Conservation (phyloP, 1,140 invertebrate genomes). For the Trichoplusia ni region DNA sequence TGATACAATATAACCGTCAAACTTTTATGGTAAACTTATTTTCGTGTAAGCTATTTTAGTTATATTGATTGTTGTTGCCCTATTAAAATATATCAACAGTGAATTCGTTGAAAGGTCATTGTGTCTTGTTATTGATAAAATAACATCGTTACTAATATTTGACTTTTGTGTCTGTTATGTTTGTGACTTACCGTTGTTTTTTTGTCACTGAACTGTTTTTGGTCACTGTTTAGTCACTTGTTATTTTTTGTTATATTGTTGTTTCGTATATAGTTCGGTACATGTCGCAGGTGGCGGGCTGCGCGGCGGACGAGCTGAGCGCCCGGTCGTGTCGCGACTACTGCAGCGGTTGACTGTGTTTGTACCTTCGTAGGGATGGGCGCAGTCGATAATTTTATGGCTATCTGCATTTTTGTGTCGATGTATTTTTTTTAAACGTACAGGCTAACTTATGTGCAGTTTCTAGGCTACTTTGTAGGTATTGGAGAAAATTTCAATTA, state of each 20-base stretch:
- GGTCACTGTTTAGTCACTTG: conserved; percentile 20
- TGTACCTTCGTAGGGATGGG: conserved; percentile 15
- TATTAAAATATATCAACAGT: neutral
- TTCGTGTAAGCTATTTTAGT: neutral
- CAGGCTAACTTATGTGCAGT: neutral
- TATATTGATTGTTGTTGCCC: neutral
- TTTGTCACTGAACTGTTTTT: neutral
- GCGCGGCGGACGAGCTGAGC: neutral
- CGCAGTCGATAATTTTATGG: conserved; percentile 6
- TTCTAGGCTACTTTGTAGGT: too few species aligned
- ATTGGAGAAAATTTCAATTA: too few species aligned
- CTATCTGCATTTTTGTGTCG: neutral
- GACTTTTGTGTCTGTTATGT: neutral
- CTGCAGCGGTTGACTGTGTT: conserved; percentile 25
- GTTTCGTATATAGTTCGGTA: conserved; percentile 28
- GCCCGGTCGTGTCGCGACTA: conserved; percentile 17
- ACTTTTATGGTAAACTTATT: neutral
- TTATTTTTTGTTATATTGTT: conserved; percentile 1
- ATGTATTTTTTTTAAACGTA: neutral
- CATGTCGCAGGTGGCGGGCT: neutral
- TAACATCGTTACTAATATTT: conserved; percentile 12
- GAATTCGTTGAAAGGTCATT: conserved; percentile 26
- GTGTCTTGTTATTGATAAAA: conserved; percentile 29
- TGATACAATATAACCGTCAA: conserved; percentile 38
- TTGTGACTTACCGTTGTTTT: conserved; percentile 17